Conservation (phyloP, 2,797 vertebrate genomes). For the Amblyopsis hoosieri region DNA sequence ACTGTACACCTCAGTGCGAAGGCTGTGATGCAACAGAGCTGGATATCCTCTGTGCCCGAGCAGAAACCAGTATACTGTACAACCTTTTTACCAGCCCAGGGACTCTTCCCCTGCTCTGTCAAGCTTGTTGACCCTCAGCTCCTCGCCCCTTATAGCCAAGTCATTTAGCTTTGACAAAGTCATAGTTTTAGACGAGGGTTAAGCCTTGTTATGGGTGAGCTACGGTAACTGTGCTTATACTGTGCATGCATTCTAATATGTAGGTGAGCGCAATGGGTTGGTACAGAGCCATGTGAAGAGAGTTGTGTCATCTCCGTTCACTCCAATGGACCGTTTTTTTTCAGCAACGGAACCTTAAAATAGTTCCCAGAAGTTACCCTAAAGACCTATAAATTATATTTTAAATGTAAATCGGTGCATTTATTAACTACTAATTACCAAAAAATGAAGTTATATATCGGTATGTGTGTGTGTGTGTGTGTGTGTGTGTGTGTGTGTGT, state of each 20-base stretch:
- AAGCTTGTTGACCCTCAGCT: background rate
- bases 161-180: constrained; percentile 6
- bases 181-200: background rate
- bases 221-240: constrained; percentile 1
- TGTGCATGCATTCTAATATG: background rate
- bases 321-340: no score
- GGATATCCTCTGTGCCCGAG: constrained; percentile 3
- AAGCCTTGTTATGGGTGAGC: background rate
- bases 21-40: background rate
- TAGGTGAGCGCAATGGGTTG: background rate
- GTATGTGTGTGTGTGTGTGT: no score
- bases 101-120: background rate
- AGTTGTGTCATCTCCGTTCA: no score
- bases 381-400: no score
- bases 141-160: background rate
- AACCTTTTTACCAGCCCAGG: constrained; percentile 7
- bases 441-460: no score
- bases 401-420: no score
- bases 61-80: background rate
- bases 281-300: no score
- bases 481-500: no score
- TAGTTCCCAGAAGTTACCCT: no score
- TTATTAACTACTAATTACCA: no score
- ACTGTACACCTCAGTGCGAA: background rate
- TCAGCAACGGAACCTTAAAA: no score